Evolutionary conservation across 2,113 vertebrate species (phyloP).

Genomic region (Tyrannus savana): DNA sequence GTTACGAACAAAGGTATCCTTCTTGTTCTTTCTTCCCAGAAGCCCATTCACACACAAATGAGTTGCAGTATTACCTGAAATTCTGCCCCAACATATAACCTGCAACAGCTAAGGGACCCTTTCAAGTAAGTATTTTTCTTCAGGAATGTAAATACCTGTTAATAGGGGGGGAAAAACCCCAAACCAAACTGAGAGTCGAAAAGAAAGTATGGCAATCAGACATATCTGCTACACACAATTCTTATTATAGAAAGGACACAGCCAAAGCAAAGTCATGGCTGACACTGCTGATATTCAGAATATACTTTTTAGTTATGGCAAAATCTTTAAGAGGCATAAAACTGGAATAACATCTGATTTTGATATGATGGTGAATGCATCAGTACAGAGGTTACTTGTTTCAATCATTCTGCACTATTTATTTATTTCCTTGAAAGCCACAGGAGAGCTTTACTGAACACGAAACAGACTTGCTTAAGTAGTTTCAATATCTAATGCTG

Average conservation of each 20-base stretch:
- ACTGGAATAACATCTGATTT: background rate
- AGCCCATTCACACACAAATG: background rate
- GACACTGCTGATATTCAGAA: background rate
- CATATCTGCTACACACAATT: background rate
- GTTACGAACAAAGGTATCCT: background rate
- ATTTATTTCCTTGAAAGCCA: background rate
- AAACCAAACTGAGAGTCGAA: background rate
- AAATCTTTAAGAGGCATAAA: background rate
- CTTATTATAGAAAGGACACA: background rate
- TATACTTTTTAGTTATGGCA: background rate
- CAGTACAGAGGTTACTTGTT: background rate
- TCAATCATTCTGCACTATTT: background rate
- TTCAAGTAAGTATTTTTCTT: background rate
- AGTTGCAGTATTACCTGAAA: background rate
- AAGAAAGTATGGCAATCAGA: background rate
- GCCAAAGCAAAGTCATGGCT: background rate
- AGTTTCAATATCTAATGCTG: background rate
- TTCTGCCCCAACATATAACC: background rate
- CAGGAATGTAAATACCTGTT: background rate
- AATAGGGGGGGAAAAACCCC: background rate
- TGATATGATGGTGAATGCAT: background rate
- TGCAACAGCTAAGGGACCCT: background rate
- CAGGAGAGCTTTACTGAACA: background rate
- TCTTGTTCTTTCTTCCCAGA: background rate
- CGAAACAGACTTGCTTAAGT: background rate